Percentiles rank a stretch among this genome's conserved stretches.
Conservation (phyloP, 2,797 vertebrate genomes). For the Carduelis carduelis region DNA sequence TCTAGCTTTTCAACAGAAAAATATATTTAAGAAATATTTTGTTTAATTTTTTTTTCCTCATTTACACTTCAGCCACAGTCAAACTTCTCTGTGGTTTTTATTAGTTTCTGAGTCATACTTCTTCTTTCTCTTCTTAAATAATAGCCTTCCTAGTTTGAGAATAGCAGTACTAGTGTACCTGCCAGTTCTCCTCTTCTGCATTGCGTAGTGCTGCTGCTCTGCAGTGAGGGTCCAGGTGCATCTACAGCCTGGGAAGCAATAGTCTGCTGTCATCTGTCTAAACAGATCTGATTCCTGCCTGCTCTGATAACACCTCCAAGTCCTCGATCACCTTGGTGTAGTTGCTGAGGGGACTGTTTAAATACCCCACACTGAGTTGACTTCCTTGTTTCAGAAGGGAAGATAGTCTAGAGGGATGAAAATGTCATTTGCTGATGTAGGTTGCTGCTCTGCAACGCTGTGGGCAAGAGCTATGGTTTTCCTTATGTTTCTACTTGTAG, state of each 20-base stretch:
- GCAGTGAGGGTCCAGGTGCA: neutral
- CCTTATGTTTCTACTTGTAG: neutral
- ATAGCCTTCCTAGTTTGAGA: neutral
- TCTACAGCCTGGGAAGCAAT: neutral
- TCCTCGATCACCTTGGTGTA: neutral
- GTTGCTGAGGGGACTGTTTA: neutral
- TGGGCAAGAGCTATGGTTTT: neutral
- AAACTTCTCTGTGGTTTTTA: neutral
- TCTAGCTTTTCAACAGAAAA: neutral
- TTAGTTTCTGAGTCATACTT: conserved; percentile 17
- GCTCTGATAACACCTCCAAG: neutral
- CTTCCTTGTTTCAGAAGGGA: neutral
- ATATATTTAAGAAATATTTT: neutral
- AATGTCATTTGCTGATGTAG: neutral
- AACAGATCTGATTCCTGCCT: neutral
- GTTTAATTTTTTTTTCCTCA: neutral
- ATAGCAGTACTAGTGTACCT: neutral
- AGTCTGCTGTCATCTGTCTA: neutral
- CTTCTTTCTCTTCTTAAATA: conserved; percentile 1
- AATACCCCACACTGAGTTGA: neutral
- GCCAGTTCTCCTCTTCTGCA: neutral
- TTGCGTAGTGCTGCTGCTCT: neutral
- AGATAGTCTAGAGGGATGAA: neutral
- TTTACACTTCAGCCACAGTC: neutral
- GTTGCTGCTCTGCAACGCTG: neutral